Evolutionary conservation across 2,888 invertebrate genomes (phyloP).

Genomic region (Agonopterix subpropinquella): DNA sequence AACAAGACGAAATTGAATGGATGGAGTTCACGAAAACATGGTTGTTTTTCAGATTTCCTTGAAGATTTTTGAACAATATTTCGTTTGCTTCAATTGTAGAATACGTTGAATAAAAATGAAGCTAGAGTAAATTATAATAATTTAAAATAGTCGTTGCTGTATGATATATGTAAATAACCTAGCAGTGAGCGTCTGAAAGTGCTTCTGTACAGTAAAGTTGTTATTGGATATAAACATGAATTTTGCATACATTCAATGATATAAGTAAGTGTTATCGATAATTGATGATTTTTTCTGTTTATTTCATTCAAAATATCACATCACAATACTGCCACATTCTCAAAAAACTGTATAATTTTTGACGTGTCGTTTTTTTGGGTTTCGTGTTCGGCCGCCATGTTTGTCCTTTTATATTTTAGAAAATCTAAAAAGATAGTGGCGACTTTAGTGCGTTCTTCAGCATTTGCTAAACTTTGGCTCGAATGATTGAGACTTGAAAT

Average conservation of each 20-base stretch:
- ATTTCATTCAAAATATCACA: too few relatives aligned
- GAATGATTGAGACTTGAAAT: not conserved
- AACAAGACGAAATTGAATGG: slow-evolving; percentile 24
- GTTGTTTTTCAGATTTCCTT: slow-evolving; percentile 72
- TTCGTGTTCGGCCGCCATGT: slow-evolving; percentile 70
- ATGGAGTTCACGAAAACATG: slow-evolving; percentile 65
- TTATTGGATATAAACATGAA: slow-evolving; percentile 55
- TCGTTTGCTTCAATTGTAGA: slow-evolving; percentile 32
- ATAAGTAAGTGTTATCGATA: slow-evolving; percentile 51
- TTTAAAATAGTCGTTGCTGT: slow-evolving; percentile 25
- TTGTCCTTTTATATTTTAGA: slow-evolving; percentile 61
- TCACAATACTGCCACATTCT: too few relatives aligned
- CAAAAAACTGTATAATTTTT: slow-evolving; percentile 46
- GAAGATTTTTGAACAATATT: slow-evolving; percentile 44
- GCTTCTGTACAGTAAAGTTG: slow-evolving; percentile 50
- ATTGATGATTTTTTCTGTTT: slow-evolving; percentile 20
- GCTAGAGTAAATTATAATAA: slow-evolving; percentile 26
- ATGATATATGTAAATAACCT: slow-evolving; percentile 55
- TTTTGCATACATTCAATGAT: slow-evolving; percentile 51
- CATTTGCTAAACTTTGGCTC: not conserved
- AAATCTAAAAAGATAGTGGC: slow-evolving; percentile 23
- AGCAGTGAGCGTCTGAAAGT: slow-evolving; percentile 54
- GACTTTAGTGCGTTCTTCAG: not conserved
- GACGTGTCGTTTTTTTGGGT: slow-evolving; percentile 66
- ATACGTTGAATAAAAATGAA: slow-evolving; percentile 26